Base-by-base conservation (phyloP, 2,797 vertebrate genomes). In the Sebastes oblongus region DNA sequence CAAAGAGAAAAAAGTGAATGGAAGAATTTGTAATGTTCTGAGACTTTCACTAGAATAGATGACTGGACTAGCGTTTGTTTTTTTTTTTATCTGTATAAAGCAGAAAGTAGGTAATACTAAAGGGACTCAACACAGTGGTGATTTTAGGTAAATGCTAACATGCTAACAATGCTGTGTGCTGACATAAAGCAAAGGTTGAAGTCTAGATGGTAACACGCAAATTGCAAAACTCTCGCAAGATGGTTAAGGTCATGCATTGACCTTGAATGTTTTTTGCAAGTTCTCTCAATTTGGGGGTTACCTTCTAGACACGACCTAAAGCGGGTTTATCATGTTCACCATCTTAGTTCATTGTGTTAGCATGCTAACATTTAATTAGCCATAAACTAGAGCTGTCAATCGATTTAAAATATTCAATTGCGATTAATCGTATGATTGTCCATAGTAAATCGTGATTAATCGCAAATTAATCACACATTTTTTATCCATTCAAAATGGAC, bases 11-110 rank as follows among this genome's bases (percentile, higher is more conserved):
- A 74, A 74, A 75, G 58, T 80, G 50, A 82, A 70, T 66, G 65
- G 75, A 36, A 75, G 65, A 59, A 65, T 84, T 84, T 62, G 64
- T 72, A 61, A 74, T 39, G 14, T 75, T 80, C 71, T 70, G 46
- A 66, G 42, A 61, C 8, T 8, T 11, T 18, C 22, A 32, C 32
- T 10, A 9, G 18, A 29, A 27, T 8, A 24, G 18, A 24, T 46
- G 34, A 61, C 24, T 6, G 50, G 46, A 66, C 46, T 18, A 67
- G 14, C 16, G 1, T 11, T n/a, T 54, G 27, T 5, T 39, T 55
- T 30, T 55, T 30, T 39, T 29, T 30, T 46, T 46, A 46, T 46
- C 0, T 27, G 8, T 55, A 32, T 46, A 6, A 39, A 13, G 18
- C 18, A 42, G 18, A 29, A 3, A 30, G 13, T 60, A 0, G 4